phyloP scores from a whole-genome alignment of 2,113 vertebrate genomes.

The Neogobius melanostomus region DNA sequence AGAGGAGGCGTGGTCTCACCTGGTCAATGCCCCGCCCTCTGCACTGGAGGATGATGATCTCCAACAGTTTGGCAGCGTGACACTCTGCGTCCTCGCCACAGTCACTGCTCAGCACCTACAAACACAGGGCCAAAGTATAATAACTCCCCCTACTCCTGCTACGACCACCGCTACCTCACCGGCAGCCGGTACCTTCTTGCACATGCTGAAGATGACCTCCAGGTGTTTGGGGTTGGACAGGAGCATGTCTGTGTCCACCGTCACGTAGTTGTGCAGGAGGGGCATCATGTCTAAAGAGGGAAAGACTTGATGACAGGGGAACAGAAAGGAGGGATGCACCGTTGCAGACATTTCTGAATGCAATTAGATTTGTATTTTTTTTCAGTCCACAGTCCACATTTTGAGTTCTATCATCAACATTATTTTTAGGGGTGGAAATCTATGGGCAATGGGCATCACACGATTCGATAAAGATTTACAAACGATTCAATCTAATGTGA shows the following conservation, averaged over 20 bases:
- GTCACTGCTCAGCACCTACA: constrained; percentile 88
- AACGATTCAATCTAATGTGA: no score
- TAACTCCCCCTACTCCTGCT: neutral
- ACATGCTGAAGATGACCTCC: constrained; percentile 96
- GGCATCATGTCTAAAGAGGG: constrained; percentile 95
- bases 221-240: constrained; percentile 91
- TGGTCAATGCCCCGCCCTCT: constrained; percentile 93
- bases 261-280: constrained; percentile 97
- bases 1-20: constrained; percentile 69
- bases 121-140: neutral
- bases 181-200: constrained; percentile 86
- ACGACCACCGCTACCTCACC: neutral
- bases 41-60: constrained; percentile 96
- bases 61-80: constrained; percentile 93
- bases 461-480: no score
- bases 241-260: constrained; percentile 91
- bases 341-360: no score
- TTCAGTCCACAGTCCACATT: no score
- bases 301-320: neutral
- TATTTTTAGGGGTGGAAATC: no score
- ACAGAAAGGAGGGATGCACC: no score
- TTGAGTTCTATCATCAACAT: no score
- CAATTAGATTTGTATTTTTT: no score
- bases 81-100: constrained; percentile 94
- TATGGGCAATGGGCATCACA: no score